Base-by-base conservation (phyloP, 2,797 vertebrate genomes). In the Syndactyla subalaris region DNA sequence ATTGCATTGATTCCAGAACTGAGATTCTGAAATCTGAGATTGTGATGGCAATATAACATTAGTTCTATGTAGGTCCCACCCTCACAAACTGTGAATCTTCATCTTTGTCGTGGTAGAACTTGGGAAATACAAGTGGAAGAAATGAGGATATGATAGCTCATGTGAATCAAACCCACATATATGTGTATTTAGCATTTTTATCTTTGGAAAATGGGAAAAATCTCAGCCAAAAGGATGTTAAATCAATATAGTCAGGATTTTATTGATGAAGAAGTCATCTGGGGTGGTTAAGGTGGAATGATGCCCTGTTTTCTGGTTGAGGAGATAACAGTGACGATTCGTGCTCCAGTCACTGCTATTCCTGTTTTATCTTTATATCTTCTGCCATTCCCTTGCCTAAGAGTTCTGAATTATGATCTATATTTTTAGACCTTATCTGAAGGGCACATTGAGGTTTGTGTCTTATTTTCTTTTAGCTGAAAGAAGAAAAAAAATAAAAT, bases 101-200 rank as follows among this genome's bases (percentile, higher is more conserved):
- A 34, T 3, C 16, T 30, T 0, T 46, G 18, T 29, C 10, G 6
- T 20, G 21, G 6, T 72, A 21, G 21, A 72, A 57, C 13, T 26
- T 16, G 6, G 22, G 11, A 79, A 54, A 49, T 30, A 4, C 6
- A 76, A 59, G 20, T 17, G 34, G n/a, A 58, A 58, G 12, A 39
- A 3, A 2, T 7, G 13, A 76, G 6, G 9, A 4, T 49, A 4
- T 3, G 3, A 41, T 15, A 72, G 4, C 4, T 7, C 10, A 55
- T 30, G 16, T 14, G 7, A 65, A 74, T 43, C 10, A 54, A 82
- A 57, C 12, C 0, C 12, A 46, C 2, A 6, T 10, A 16, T 10
- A 30, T 7, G 4, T 20, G 8, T 51, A 36, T 36, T 58, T 59
- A 23, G 4, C 15, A 22, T 15, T 83, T 84, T 57, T 72, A 0